Conservation (phyloP, 2,113 vertebrate species). For the Podilymbus podiceps region DNA sequence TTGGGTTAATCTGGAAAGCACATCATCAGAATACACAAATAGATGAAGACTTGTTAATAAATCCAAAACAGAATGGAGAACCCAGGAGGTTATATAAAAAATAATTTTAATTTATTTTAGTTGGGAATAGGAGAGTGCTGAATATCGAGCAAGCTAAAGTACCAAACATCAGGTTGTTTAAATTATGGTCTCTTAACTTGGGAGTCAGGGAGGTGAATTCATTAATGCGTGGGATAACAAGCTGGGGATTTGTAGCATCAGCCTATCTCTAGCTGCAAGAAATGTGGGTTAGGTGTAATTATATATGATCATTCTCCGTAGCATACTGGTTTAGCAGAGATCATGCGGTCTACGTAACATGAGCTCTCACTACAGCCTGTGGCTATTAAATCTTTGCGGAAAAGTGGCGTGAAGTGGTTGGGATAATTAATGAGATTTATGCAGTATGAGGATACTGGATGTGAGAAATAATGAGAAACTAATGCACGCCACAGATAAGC, state of each 20-base stretch:
- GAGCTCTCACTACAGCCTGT: background rate
- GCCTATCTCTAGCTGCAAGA: background rate
- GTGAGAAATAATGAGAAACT: background rate
- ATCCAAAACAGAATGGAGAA: background rate
- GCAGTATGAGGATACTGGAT: background rate
- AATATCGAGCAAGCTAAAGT: background rate
- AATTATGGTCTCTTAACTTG: background rate
- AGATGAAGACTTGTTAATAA: background rate
- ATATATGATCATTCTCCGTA: background rate
- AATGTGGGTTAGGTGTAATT: background rate
- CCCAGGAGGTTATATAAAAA: background rate
- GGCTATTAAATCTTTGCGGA: background rate
- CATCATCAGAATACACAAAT: background rate
- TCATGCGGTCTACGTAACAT: rapidly evolving
- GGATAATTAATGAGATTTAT: background rate
- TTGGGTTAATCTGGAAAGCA: background rate
- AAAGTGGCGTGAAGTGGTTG: background rate
- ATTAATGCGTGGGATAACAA: background rate
- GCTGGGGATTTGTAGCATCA: background rate
- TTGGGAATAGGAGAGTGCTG: background rate
- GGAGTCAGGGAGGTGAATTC: background rate
- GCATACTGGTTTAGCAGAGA: background rate
- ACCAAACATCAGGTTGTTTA: background rate
- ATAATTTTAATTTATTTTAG: background rate
- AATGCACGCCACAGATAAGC: background rate